Evolutionary conservation across 2,797 vertebrate genomes (phyloP).

Genomic region (Acropternis orthonyx): DNA sequence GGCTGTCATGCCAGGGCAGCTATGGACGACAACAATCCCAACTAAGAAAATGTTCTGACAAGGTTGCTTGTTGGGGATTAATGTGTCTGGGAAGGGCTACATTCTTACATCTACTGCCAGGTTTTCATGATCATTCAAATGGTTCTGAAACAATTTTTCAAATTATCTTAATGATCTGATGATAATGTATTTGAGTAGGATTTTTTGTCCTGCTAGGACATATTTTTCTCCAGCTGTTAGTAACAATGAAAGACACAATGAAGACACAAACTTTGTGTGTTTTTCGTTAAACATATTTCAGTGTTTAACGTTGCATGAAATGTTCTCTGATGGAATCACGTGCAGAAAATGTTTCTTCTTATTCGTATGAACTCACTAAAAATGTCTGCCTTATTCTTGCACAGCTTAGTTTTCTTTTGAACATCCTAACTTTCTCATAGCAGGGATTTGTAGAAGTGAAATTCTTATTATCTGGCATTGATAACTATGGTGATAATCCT

Average conservation of each 20-base stretch:
- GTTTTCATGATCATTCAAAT: too few relatives aligned
- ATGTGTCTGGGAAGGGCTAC: background rate
- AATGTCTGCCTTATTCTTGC: background rate
- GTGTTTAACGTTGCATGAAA: background rate
- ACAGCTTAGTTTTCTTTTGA: background rate
- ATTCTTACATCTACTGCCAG: too few relatives aligned
- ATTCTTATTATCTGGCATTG: background rate
- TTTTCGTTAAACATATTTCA: rapidly evolving
- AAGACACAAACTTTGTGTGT: background rate
- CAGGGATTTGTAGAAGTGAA: background rate
- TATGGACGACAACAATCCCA: background rate
- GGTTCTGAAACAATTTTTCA: too few relatives aligned
- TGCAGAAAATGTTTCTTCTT: background rate
- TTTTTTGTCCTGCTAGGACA: too few relatives aligned
- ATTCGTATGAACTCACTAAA: background rate
- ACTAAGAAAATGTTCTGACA: background rate
- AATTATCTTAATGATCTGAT: too few relatives aligned
- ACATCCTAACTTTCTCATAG: background rate
- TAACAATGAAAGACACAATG: background rate
- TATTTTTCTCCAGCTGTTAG: too few relatives aligned
- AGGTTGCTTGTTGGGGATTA: rapidly evolving
- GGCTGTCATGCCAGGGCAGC: background rate
- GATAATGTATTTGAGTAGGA: too few relatives aligned
- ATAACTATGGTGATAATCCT: background rate
- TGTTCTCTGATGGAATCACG: background rate